Base-by-base conservation (phyloP, 2,113 vertebrate species). In the Choloepus hoffmanni region DNA sequence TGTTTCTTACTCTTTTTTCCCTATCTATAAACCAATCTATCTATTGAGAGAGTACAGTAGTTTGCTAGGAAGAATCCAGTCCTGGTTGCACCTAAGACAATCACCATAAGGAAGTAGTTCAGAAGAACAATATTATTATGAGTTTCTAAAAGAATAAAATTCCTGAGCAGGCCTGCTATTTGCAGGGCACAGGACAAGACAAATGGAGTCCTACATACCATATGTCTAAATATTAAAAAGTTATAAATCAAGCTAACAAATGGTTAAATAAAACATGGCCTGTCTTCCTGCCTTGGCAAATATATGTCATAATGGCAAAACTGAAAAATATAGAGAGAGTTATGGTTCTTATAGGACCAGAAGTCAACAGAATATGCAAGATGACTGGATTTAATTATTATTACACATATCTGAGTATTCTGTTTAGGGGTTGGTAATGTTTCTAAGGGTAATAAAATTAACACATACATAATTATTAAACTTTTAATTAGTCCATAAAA, bases 381-480 rank as follows among this genome's bases (percentile, higher is more conserved):
- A 18, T 68, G n/a, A 63, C 28, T 84, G 26, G 21, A 76, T 65
- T 77, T 70, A 78, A 84, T 90, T 90, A 67, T 60, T 58, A 26
- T 65, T 55, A 7, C 50, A 14, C 8, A 78, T 9, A 24, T 88
- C 13, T 40, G 60, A 19, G 15, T 77, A 74, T 50, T 87, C 60
- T 90, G 2, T 50, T 58, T 13, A 76, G 88, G 55, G 12, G 28
- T 33, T 77, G 33, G 23, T 33, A 30, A 82, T 89, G 23, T 88
- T 94, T 93, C 55, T 67, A 55, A 92, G 24, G 72, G 83, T 30
- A 82, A 90, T 79, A 89, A 93, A 91, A 89, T 82, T 67, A 95
- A 76, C 40, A 65, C 60, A 67, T 36, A 77, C 3, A 43, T 30
- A 63, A n/a, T 55, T 89, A 90, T 70, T 55, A 83, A 26, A 55